Evolutionary conservation across 2,888 invertebrate genomes (phyloP), one percentile per base, ranked within the genome.

Genomic region (Apamea epomidion): DNA sequence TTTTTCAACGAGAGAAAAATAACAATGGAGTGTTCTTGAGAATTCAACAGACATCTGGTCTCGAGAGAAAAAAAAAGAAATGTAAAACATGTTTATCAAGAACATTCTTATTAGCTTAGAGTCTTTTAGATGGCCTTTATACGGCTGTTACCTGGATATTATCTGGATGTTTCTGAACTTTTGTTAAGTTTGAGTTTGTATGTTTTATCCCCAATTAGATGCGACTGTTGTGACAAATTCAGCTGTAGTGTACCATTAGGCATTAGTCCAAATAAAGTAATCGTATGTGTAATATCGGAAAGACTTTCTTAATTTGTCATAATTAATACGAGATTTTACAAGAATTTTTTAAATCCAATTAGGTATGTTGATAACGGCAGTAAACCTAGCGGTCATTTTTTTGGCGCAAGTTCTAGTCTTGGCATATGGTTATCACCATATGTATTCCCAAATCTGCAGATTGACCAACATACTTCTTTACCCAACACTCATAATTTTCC

Each of bases 401-500:
- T 32, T 32, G 64, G 29, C 8, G 7, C 62, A 62, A 62, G 7
- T 29, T 29, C 16, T 29, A 29, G 29, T 29, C 16, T 62, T 62
- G 2, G n/a, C n/a, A n/a, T n/a, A n/a, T n/a, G n/a, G n/a, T n/a
- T n/a, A n/a, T n/a, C n/a, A n/a, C n/a, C n/a, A 32, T 65, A 18
- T 1, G 3, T 21, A 16, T 21, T 65, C 21, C 32, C 10, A 25
- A 37, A 65, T 37, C 4, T 37, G 12, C 37, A 37, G 12, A 37
- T 65, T 64, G 64, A 12, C 0, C 2, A 2, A 29, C 18, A 6
- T 45, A n/a, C 0, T 45, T 69, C 29, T 45, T 69, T 3, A n/a
- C 1, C 6, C 10, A 45, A 45, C 18, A 45, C 18, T 4, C 12
- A 58, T 25, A 29, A 54, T 12, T 62, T 82, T 80, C 1, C 97